Conservation (phyloP, 2,888 invertebrate species). For the Timema cristinae region DNA sequence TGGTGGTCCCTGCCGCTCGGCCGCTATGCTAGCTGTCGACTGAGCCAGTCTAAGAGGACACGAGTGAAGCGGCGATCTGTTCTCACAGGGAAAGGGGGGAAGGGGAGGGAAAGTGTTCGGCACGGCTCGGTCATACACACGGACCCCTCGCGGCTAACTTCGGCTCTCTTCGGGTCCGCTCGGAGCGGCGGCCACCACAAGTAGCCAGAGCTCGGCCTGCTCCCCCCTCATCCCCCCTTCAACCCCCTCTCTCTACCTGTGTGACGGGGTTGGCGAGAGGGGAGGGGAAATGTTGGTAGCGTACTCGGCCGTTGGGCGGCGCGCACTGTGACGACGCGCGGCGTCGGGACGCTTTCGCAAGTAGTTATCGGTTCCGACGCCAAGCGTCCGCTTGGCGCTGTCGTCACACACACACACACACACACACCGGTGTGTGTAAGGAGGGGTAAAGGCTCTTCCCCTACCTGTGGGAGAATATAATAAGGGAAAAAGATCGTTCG, state of each 20-base stretch:
- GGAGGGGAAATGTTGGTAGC: conserved; percentile 24
- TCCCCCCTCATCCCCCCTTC: conserved; percentile 16
- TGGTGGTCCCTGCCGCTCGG: conserved; percentile 6
- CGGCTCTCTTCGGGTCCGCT: conserved; percentile 16
- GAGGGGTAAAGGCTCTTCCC: too few relatives aligned
- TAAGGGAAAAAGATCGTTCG: too few relatives aligned
- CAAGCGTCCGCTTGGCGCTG: conserved; percentile 11
- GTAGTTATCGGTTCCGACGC: conserved; percentile 5
- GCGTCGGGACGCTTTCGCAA: conserved; percentile 7
- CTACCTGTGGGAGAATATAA: too few relatives aligned
- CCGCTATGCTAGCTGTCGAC: conserved; percentile 14
- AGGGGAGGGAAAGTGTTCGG: not conserved
- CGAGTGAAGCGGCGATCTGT: too few relatives aligned
- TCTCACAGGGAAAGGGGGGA: too few relatives aligned
- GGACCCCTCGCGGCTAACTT: not conserved
- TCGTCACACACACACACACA: conserved; percentile 2
- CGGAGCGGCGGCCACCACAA: conserved; percentile 19
- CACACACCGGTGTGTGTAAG: not conserved
- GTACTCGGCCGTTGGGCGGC: conserved; percentile 29
- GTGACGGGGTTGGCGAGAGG: not conserved
- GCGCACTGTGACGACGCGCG: conserved; percentile 17
- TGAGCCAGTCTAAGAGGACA: not conserved
- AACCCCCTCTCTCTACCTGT: not conserved
- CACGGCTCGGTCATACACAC: conserved; percentile 5
- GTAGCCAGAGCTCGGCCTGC: conserved; percentile 16